A percentile compares a stretch with the other conserved stretches of the same genome.
phyloP scores from a whole-genome alignment of 2,888 invertebrate genomes.

The Cantharis rufa region DNA sequence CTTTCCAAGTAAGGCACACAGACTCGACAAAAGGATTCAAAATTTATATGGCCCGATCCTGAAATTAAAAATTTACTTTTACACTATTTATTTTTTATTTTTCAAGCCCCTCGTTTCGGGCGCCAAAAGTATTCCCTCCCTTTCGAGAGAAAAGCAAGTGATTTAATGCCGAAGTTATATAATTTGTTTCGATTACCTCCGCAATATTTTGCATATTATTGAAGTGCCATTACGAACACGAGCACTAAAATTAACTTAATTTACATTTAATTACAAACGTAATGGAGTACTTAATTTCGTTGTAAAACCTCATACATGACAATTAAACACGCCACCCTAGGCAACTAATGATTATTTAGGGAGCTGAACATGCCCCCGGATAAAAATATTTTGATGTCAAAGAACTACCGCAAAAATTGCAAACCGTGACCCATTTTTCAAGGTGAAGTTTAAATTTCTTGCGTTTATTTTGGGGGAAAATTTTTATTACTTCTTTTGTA shows the following conservation, averaged over 20 bases:
- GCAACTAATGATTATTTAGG: background rate
- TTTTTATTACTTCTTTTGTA: background rate
- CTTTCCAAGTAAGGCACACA: conserved; percentile 76
- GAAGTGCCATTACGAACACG: background rate
- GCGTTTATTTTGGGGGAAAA: background rate
- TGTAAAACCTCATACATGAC: background rate
- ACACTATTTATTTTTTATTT: background rate
- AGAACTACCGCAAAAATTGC: background rate
- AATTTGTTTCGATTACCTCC: background rate
- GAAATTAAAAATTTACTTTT: conserved; percentile 41
- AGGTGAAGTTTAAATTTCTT: background rate
- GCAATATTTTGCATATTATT: background rate
- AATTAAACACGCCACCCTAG: background rate
- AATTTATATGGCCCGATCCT: conserved; percentile 81
- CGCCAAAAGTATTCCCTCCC: background rate
- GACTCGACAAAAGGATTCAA: conserved; percentile 81
- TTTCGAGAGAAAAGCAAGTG: too few relatives aligned
- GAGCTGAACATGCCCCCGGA: background rate
- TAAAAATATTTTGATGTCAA: background rate
- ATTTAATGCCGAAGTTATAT: too few relatives aligned
- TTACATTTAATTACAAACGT: background rate
- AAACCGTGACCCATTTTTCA: background rate
- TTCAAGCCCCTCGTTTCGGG: background rate
- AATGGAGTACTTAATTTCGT: background rate
- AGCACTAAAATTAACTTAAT: background rate